phyloP scores from a whole-genome alignment of 2,797 vertebrate genomes.

The Poeciliopsis gracilis region DNA sequence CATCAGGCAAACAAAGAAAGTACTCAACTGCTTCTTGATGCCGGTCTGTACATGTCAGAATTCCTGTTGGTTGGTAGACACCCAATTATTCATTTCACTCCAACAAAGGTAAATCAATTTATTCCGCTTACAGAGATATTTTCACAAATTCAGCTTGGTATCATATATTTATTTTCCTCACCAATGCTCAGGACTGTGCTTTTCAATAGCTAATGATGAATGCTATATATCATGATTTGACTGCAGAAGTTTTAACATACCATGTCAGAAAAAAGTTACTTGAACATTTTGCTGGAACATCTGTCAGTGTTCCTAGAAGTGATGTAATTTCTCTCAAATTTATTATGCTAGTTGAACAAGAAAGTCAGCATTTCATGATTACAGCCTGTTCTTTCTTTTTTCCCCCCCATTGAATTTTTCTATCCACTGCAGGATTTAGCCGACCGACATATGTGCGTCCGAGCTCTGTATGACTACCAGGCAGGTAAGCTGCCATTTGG shows the following conservation, averaged over 20 bases:
- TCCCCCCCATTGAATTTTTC: conserved; percentile 31
- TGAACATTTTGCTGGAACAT: not conserved
- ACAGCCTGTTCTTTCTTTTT: conserved; percentile 23
- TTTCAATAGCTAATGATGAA: not conserved
- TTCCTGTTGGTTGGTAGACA: not conserved
- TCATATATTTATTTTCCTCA: not conserved
- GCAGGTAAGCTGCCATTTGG: conserved; percentile 78
- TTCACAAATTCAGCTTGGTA: not conserved
- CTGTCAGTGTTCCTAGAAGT: conserved; percentile 6
- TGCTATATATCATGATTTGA: not conserved
- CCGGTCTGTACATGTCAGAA: not conserved
- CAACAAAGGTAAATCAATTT: not conserved
- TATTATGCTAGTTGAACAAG: conserved; percentile 3
- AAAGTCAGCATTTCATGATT: conserved; percentile 30
- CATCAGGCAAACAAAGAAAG: no score
- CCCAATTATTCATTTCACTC: not conserved
- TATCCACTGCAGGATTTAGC: conserved; percentile 62
- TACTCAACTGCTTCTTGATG: no score
- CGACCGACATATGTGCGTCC: conserved; percentile 75
- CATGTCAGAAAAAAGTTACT: not conserved
- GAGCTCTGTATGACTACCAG: conserved; percentile 84
- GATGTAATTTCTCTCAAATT: not conserved
- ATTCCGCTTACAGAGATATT: not conserved
- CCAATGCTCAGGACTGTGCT: not conserved
- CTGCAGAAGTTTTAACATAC: not conserved